Base-by-base conservation (phyloP, 2,797 vertebrate species). In the Hoplostethus mediterraneus region DNA sequence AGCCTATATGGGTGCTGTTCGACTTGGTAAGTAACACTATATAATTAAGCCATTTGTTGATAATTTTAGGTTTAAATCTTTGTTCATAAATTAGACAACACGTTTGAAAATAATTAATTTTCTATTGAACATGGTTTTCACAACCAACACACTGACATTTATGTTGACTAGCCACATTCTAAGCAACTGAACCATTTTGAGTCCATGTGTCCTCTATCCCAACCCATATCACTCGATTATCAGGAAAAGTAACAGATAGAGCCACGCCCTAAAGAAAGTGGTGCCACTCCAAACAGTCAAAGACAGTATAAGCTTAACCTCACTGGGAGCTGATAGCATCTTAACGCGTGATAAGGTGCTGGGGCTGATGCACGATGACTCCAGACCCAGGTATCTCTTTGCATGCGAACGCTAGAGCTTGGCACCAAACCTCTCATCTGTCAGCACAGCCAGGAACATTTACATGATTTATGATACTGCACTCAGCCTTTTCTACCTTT, bases 381-480 rank as follows among this genome's bases (percentile, higher is more conserved):
- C 80, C 86, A 61, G 21, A 74, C 75, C 49, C 83, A 92, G 80
- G 86, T 84, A 87, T 88, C 70, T 61, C 47, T 69, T 21, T 14
- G 36, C 75, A 84, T 77, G 76, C 71, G 72, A 89, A 84, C 59
- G 33, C 80, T 69, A 81, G 55, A 63, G 59, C 73, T 77, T 91
- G 82, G 80, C 87, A 87, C 3, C 31, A 63, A 87, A 75, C 16
- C 14, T 51, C 77, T 84, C 51, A 65, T 91, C 89, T 85, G 81
- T 94, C 89, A 93, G 65, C 87, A 73, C 71, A 73, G 76, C 72
- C 75, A 84, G 68, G 79, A 80, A 82, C 77, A 82, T 85, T 87
- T 84, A 84, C 69, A 83, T 28, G 53, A 94, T 94, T 92, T 93
- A 93, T 48, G 80, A 73, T 68, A 62, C 59, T 51, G 47, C 59